A percentile compares a stretch with the other conserved stretches of the same genome.
Evolutionary conservation across 2,797 vertebrate species (phyloP).

Genomic region (Anguilla anguilla): DNA sequence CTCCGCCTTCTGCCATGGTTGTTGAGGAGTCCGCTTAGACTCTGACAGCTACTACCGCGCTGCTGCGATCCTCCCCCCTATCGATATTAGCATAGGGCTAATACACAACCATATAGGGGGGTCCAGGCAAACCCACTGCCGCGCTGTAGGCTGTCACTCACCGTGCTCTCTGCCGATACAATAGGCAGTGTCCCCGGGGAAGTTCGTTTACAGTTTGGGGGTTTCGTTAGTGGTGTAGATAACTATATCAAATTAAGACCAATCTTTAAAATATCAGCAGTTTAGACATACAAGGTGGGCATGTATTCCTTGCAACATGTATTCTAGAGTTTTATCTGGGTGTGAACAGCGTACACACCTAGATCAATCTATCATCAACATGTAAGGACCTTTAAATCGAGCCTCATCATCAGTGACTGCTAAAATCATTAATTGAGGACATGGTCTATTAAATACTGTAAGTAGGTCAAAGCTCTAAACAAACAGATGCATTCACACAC

Average conservation of each 20-base stretch:
- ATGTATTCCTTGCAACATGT: background rate
- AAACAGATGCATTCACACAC: background rate
- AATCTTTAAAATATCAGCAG: background rate
- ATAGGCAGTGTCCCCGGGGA: constrained; percentile 53
- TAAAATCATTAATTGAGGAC: background rate
- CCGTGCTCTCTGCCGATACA: constrained; percentile 51
- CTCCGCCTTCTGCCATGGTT: constrained; percentile 97
- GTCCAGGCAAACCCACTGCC: constrained; percentile 72
- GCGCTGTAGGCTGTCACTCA: constrained; percentile 87
- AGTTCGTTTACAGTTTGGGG: background rate
- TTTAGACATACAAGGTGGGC: background rate
- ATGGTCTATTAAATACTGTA: background rate
- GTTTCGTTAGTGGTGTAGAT: background rate
- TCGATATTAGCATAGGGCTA: constrained; percentile 89
- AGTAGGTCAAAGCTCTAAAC: background rate
- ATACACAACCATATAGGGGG: constrained; percentile 87
- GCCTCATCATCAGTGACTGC: background rate
- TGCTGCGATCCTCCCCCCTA: constrained; percentile 64
- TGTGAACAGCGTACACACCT: background rate
- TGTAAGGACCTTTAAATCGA: background rate
- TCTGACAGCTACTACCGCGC: constrained; percentile 71
- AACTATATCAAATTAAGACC: constrained; percentile 17
- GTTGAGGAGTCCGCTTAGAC: constrained; percentile 83
- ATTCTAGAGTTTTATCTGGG: too few species aligned
- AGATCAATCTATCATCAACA: background rate